phyloP scores from a whole-genome alignment of 2,888 invertebrate species.

The Tiliacea aurago region DNA sequence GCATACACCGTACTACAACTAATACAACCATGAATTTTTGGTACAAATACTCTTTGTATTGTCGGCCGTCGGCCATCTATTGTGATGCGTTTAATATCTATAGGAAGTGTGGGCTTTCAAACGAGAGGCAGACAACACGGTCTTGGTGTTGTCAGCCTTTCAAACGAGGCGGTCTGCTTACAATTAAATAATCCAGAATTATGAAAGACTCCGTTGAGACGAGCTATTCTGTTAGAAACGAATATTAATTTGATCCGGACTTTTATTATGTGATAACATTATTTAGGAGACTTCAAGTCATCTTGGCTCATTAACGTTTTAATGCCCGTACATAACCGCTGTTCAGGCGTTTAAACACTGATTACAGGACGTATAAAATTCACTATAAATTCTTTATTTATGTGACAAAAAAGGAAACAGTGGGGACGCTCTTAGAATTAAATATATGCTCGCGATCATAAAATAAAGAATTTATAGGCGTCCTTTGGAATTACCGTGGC shows the following conservation, averaged over 20 bases:
- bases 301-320: constrained; percentile 77
- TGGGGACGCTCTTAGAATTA: constrained; percentile 87
- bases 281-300: constrained; percentile 72
- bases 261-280: constrained; percentile 72
- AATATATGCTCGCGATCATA: constrained; percentile 88
- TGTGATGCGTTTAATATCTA: constrained; percentile 80
- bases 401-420: constrained; percentile 87
- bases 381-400: constrained; percentile 86
- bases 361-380: constrained; percentile 82
- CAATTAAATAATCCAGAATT: constrained; percentile 71
- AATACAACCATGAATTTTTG: constrained; percentile 74
- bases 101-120: constrained; percentile 79
- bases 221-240: constrained; percentile 68
- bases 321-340: constrained; percentile 72
- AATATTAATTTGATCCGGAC: constrained; percentile 68
- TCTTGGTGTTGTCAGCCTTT: constrained; percentile 75
- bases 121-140: constrained; percentile 58
- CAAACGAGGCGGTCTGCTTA: constrained; percentile 77
- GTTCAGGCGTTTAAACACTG: constrained; percentile 79
- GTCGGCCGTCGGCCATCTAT: constrained; percentile 77
- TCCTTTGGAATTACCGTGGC: constrained; percentile 89
- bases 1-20: constrained; percentile 63
- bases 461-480: constrained; percentile 90
- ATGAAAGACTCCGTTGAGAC: constrained; percentile 61
- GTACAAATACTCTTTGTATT: constrained; percentile 79